Evolutionary conservation across 2,888 invertebrate species (phyloP).

Genomic region (Subacronicta megacephala): DNA sequence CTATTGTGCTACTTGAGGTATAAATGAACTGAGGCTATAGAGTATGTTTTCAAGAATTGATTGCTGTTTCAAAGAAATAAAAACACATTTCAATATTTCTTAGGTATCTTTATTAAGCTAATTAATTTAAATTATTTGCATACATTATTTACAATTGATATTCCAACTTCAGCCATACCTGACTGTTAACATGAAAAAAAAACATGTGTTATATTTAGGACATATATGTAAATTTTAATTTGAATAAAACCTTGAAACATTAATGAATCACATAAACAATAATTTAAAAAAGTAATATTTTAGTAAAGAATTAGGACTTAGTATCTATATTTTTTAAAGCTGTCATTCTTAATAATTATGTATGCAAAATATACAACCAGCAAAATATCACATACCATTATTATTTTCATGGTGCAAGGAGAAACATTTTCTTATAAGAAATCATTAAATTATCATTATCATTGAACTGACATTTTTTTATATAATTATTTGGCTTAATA

Average conservation of each 20-base stretch:
- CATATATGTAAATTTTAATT: not conserved
- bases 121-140: slow-evolving; percentile 67
- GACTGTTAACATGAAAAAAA: slow-evolving; percentile 11
- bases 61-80: not conserved
- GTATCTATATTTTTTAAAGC: slow-evolving; percentile 74
- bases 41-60: too few relatives aligned
- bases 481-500: slow-evolving; percentile 26
- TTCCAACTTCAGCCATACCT: slow-evolving; percentile 35
- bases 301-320: slow-evolving; percentile 64
- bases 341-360: slow-evolving; percentile 70
- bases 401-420: slow-evolving; percentile 50
- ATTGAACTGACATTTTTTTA: slow-evolving; percentile 19
- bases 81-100: slow-evolving; percentile 28
- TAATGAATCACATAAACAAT: slow-evolving; percentile 21
- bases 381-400: slow-evolving; percentile 79
- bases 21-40: not conserved
- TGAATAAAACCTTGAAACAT: not conserved
- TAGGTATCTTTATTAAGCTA: slow-evolving; percentile 77
- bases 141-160: slow-evolving; percentile 61
- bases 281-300: slow-evolving; percentile 28
- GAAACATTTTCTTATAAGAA: slow-evolving; percentile 29
- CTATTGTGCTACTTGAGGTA: not conserved
- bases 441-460: slow-evolving; percentile 15
- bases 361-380: slow-evolving; percentile 81
- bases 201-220: too few relatives aligned